phyloP scores from a whole-genome alignment of 1,140 invertebrate genomes.

The Drosophila malerkotliana region DNA sequence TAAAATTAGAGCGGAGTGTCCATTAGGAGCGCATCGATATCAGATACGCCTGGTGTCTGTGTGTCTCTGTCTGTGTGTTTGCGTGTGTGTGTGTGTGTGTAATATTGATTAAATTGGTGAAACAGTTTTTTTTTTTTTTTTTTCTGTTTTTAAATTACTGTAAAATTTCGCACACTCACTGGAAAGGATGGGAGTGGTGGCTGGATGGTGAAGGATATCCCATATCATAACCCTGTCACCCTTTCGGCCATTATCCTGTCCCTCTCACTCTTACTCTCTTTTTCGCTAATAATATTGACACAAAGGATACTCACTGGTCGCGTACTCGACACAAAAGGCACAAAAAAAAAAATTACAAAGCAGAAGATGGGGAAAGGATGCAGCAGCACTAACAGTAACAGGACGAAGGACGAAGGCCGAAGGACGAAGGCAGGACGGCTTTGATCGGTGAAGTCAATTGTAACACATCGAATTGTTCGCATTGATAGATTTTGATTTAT shows the following conservation, averaged over 20 bases:
- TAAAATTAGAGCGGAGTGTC: slow-evolving; percentile 78
- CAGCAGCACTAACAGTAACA: slow-evolving; percentile 3
- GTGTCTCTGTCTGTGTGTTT: slow-evolving; percentile 9
- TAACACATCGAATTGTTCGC: slow-evolving; percentile 81
- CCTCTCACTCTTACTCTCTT: slow-evolving; percentile 32
- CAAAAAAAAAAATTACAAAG: slow-evolving; percentile 49
- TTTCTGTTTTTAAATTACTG: slow-evolving; percentile 74
- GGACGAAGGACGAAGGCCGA: slow-evolving; percentile 5
- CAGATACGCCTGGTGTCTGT: slow-evolving; percentile 73
- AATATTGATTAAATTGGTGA: slow-evolving; percentile 82
- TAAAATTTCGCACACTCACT: slow-evolving; percentile 83
- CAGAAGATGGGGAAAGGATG: slow-evolving; percentile 29
- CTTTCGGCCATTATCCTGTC: slow-evolving; percentile 69
- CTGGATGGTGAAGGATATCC: not conserved
- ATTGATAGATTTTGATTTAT: slow-evolving; percentile 83
- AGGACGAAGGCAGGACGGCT: slow-evolving; percentile 56
- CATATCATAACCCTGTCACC: slow-evolving; percentile 54
- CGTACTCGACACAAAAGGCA: slow-evolving; percentile 79
- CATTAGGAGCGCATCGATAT: slow-evolving; percentile 75
- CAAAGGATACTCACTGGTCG: slow-evolving; percentile 79
- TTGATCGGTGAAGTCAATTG: slow-evolving; percentile 83
- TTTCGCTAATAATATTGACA: slow-evolving; percentile 78
- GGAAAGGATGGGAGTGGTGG: slow-evolving; percentile 33
- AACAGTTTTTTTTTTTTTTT: slow-evolving; percentile 45
- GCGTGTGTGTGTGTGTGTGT: slow-evolving; percentile 35